Evolutionary conservation across 2,797 vertebrate genomes (phyloP).

Genomic region (Arnoldichthys spilopterus): DNA sequence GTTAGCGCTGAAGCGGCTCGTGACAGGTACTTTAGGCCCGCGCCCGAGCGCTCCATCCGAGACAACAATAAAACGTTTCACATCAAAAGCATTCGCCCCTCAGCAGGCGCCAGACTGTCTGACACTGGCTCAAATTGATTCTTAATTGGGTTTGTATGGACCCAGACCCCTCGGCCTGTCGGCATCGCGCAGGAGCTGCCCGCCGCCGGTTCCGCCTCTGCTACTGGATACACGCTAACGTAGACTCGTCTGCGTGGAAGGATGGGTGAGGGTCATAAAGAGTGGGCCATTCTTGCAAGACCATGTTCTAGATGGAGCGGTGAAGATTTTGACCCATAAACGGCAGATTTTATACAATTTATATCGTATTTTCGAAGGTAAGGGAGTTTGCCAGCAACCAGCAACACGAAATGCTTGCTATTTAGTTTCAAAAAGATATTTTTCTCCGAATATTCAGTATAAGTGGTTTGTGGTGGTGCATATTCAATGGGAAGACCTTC

Average conservation of each 20-base stretch:
- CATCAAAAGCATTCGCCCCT: slow-evolving; percentile 83
- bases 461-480: too few relatives aligned
- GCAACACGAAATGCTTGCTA: not conserved
- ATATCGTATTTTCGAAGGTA: too few relatives aligned
- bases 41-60: slow-evolving; percentile 74
- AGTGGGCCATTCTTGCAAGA: slow-evolving; percentile 6
- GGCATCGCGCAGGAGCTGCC: slow-evolving; percentile 73
- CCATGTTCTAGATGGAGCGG: not conserved
- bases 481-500: too few relatives aligned
- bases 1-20: slow-evolving; percentile 62
- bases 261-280: slow-evolving; percentile 8
- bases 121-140: slow-evolving; percentile 84
- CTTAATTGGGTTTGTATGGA: slow-evolving; percentile 85
- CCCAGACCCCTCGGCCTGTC: slow-evolving; percentile 77
- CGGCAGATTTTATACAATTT: not conserved
- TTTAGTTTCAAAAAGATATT: not conserved
- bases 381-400: not conserved
- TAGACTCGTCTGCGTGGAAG: slow-evolving; percentile 54
- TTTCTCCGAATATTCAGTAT: not conserved
- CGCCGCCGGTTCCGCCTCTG: slow-evolving; percentile 63
- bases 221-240: slow-evolving; percentile 72
- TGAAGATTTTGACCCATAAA: not conserved
- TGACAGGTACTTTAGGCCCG: slow-evolving; percentile 77
- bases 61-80: slow-evolving; percentile 81
- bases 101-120: slow-evolving; percentile 83